These are phyloP conservation scores for Schizotus pectinicornis DNA, from an alignment of 2,888 invertebrate genomes.

Conservation along the genomic window DNA sequence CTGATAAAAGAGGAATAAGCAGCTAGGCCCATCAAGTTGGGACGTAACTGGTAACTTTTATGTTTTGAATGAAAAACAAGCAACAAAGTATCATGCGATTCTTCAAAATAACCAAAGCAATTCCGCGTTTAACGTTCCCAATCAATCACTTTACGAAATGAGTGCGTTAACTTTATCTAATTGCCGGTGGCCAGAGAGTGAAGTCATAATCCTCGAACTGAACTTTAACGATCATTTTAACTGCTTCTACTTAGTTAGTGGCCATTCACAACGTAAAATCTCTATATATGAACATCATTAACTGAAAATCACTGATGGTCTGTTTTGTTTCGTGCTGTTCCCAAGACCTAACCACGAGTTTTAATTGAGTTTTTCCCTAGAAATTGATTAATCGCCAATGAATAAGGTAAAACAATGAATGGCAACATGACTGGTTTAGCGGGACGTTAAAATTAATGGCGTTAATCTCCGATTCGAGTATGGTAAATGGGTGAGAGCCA, in stretches of 20 bases:
- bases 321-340: slow-evolving; percentile 42
- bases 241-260: slow-evolving; percentile 49
- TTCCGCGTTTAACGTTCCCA: slow-evolving; percentile 25
- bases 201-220: slow-evolving; percentile 45
- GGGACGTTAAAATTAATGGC: slow-evolving; percentile 24
- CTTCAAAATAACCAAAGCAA: slow-evolving; percentile 22
- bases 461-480: slow-evolving; percentile 19
- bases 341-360: slow-evolving; percentile 2
- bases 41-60: background rate
- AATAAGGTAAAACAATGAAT: slow-evolving; percentile 20
- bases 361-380: slow-evolving; percentile 18
- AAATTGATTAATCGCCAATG: slow-evolving; percentile 16
- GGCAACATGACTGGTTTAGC: slow-evolving; percentile 18
- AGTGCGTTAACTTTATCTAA: slow-evolving; percentile 45
- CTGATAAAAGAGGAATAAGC: background rate
- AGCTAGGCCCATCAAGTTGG: background rate
- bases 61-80: background rate
- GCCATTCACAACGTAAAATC: slow-evolving; percentile 46
- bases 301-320: slow-evolving; percentile 46
- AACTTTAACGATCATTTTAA: slow-evolving; percentile 50
- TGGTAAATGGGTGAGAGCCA: slow-evolving; percentile 22
- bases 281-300: slow-evolving; percentile 47
- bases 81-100: slow-evolving; percentile 8
- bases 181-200: slow-evolving; percentile 45
- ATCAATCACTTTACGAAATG: slow-evolving; percentile 35